Evolutionary conservation across 2,888 invertebrate species (phyloP), one percentile per base, ranked within the genome.

Genomic region (Thelaira solivaga): DNA sequence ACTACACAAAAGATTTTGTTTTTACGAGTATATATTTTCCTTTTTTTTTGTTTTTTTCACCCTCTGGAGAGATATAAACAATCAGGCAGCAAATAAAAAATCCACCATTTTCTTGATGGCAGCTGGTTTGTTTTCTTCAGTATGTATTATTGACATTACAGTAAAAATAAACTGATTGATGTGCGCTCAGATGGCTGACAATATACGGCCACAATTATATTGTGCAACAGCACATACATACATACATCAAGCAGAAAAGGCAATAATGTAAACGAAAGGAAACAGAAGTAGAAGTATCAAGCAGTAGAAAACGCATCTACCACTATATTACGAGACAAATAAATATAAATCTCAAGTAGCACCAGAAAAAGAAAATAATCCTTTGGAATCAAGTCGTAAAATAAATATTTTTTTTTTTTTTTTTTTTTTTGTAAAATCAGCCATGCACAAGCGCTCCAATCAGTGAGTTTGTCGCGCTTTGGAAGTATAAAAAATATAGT

Each of bases 91-190:
- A 39, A 47, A 55, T 43, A 53, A 53, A 69, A 39, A 62, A 62
- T 55, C 2, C 36, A 55, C 20, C 53, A 29, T 72, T 34, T 62
- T 62, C 41, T 53, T 47, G 29, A 36, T 47, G 11, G 36, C 26
- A 53, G 29, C 18, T 72, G 53, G 41, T 49, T 65, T 43, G 22
- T 51, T 49, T 26, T 53, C 65, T 51, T 10, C 24, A 65, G 18
- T 59, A n/a, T n/a, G n/a, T n/a, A 61, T 67, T 76, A 76, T 76
- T 76, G 76, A 72, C 71, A 49, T 18, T 16, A 43, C 57, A 65
- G 59, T 43, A 29, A 59, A n/a, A 67, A 67, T 55, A 55, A 76
- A 69, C 64, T 78, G 77, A 78, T 78, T 73, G 73, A 78, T 78
- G 62, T 68, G 39, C 73, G 36, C 64, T 57, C 57, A 73, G 72